Conservation (phyloP, 2,797 vertebrate genomes). For the Tapera naevia region DNA sequence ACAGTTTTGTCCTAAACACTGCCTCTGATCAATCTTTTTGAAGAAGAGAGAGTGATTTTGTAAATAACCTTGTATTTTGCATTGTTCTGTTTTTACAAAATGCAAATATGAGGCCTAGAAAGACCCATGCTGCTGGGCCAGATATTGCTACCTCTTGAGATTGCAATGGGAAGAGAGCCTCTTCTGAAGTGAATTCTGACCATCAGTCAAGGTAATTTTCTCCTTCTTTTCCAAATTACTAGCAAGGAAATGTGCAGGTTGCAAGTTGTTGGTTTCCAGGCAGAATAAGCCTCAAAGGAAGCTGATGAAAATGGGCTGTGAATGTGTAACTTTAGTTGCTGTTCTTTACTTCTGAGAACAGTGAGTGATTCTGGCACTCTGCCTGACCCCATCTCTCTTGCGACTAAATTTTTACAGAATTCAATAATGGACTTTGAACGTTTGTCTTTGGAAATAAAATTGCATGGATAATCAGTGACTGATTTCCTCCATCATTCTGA, state of each 20-base stretch:
- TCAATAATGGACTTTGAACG: background rate
- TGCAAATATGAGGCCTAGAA: background rate
- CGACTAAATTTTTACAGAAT: background rate
- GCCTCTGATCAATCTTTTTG: background rate
- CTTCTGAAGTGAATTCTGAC: background rate
- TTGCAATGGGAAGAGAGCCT: background rate
- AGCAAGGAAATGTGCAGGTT: background rate
- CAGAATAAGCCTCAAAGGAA: background rate
- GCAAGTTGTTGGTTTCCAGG: background rate
- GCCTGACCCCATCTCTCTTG: background rate
- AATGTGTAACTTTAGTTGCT: background rate
- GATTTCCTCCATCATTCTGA: background rate
- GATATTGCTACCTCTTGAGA: background rate
- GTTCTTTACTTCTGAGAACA: background rate
- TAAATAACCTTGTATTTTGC: background rate
- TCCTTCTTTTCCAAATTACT: background rate
- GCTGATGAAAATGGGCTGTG: background rate
- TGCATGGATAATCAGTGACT: background rate
- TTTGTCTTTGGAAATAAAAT: background rate
- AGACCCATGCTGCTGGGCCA: background rate
- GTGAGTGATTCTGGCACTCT: background rate
- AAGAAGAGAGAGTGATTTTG: background rate
- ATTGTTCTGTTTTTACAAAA: background rate
- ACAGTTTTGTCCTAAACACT: background rate
- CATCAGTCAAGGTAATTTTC: background rate